Percentiles rank a stretch among this genome's conserved stretches.
Evolutionary conservation across 2,888 invertebrate genomes (phyloP).

Genomic region (Microplitis deprimator): DNA sequence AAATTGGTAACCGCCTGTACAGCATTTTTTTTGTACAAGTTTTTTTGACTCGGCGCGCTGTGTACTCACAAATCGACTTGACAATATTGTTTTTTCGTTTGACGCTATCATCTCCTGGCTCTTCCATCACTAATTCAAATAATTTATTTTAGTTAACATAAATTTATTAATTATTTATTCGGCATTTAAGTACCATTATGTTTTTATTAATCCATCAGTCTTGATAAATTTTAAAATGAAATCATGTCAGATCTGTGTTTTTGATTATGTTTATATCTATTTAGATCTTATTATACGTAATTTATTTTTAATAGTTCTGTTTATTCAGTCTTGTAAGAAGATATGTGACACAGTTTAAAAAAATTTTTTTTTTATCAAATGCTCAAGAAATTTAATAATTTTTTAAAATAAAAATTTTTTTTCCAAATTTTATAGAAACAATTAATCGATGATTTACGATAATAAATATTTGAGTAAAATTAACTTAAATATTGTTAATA

Average conservation of each 20-base stretch:
- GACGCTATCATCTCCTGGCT: conserved; percentile 60
- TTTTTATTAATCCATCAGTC: not conserved
- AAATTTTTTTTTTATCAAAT: no score
- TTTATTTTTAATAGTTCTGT: not conserved
- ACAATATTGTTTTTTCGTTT: conserved; percentile 63
- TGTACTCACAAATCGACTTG: conserved; percentile 68
- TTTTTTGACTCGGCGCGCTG: conserved; percentile 71
- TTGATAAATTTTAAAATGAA: not conserved
- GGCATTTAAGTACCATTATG: not conserved
- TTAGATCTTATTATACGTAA: not conserved
- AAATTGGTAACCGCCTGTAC: conserved; percentile 82
- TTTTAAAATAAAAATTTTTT: no score
- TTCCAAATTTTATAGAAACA: no score
- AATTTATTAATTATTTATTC: not conserved
- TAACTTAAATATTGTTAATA: not conserved
- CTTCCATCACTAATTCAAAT: conserved; percentile 64
- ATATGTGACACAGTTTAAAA: no score
- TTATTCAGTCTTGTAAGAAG: not conserved
- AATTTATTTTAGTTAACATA: not conserved
- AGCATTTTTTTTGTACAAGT: conserved; percentile 80
- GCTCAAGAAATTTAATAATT: no score
- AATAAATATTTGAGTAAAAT: no score
- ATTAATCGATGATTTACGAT: no score
- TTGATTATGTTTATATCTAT: not conserved
- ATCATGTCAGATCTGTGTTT: not conserved